These are phyloP conservation scores for Phymorhynchus buccinoides DNA, from an alignment of 1,140 invertebrate genomes.

Conservation along the genomic window DNA sequence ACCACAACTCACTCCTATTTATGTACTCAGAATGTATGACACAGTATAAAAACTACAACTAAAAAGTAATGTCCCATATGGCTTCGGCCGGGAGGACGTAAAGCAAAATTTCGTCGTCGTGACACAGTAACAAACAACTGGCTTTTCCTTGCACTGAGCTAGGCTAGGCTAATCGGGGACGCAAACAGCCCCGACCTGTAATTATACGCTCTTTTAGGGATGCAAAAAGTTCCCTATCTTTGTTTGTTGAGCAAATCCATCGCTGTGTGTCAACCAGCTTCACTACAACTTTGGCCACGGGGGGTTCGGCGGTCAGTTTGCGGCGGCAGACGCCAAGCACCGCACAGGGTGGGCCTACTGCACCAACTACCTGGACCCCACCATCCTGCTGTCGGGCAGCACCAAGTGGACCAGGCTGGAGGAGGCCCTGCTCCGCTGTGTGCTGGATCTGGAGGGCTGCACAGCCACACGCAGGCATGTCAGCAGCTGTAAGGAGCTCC, in stretches of 20 bases:
- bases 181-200: no score
- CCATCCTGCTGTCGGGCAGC: conserved; percentile 38
- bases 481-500: neutral
- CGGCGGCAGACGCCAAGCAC: conserved; percentile 57
- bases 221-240: no score
- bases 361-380: conserved; percentile 58
- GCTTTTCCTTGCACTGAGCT: no score
- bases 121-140: no score
- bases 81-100: no score
- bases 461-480: conserved; percentile 33
- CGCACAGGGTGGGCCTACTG: conserved; percentile 60
- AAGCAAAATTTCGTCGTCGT: no score
- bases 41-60: no score
- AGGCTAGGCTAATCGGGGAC: no score
- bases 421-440: conserved; percentile 53
- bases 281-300: conserved; percentile 62
- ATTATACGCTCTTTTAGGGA: no score
- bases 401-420: conserved; percentile 51
- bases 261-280: conserved; percentile 43
- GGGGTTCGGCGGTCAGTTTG: conserved; percentile 66
- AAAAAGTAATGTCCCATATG: no score
- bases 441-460: conserved; percentile 51
- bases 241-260: neutral
- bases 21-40: no score
- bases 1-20: no score